phyloP scores from a whole-genome alignment of 2,888 invertebrate genomes.

The Sympetrum striolatum region DNA sequence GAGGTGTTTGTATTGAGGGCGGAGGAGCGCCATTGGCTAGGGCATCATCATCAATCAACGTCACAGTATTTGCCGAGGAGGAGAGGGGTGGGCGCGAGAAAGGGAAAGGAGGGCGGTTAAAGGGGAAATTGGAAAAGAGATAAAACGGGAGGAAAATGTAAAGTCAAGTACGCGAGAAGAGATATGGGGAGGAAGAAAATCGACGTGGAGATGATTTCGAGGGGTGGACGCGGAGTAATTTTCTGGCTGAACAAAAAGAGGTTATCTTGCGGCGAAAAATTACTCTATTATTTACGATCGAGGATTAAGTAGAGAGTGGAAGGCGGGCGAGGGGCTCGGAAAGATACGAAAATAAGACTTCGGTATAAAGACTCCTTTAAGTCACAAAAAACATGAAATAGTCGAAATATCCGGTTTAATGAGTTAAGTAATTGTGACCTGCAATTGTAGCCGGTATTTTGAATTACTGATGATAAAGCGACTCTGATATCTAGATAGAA shows the following conservation, averaged over 20 bases:
- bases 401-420: too few species aligned
- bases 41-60: conserved; percentile 37
- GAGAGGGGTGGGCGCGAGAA: neutral
- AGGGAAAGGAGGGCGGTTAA: neutral
- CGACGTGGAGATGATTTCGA: neutral
- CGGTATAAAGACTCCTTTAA: too few species aligned
- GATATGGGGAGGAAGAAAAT: neutral
- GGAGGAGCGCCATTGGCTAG: neutral
- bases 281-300: neutral
- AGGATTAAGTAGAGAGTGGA: neutral
- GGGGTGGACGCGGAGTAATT: neutral
- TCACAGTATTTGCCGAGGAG: conserved; percentile 32
- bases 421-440: too few species aligned
- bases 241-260: too few species aligned
- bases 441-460: too few species aligned
- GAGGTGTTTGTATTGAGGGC: neutral
- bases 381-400: too few species aligned
- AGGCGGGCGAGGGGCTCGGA: too few species aligned
- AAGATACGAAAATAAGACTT: too few species aligned
- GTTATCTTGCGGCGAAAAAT: neutral
- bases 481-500: too few species aligned
- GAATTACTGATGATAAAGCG: too few species aligned
- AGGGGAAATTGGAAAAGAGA: neutral
- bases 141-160: neutral
- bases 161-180: neutral